Conservation (phyloP, 2,113 vertebrate genomes). For the Rhinoderma darwinii region DNA sequence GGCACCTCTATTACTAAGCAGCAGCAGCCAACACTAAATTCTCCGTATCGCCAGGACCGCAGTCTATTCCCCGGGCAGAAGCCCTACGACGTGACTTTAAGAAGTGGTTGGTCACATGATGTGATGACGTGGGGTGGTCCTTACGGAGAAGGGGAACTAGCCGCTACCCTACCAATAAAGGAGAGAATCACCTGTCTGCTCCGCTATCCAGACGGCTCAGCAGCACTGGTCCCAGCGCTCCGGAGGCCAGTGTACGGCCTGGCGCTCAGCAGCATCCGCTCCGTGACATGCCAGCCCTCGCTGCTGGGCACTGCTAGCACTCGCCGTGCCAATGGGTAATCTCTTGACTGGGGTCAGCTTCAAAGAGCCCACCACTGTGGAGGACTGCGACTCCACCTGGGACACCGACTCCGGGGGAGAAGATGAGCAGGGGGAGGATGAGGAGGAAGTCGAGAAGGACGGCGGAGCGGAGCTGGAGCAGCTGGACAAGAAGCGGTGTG, state of each 20-base stretch:
- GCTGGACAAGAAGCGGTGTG: conserved; percentile 59
- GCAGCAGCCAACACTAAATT: no score
- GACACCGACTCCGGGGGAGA: conserved; percentile 75
- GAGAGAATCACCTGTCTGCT: conserved; percentile 9
- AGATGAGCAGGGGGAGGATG: conserved; percentile 59
- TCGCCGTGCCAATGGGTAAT: conserved; percentile 71
- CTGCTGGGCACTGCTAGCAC: conserved; percentile 12
- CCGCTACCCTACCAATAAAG: conserved; percentile 14
- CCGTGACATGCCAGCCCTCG: conserved; percentile 43
- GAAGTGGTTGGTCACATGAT: not conserved
- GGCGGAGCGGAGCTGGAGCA: conserved; percentile 43
- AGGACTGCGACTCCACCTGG: conserved; percentile 78
- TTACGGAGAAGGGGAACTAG: not conserved
- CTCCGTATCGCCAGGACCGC: no score
- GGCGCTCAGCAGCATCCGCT: conserved; percentile 23
- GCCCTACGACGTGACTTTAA: not conserved
- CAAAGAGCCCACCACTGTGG: conserved; percentile 76
- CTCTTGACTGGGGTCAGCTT: conserved; percentile 73
- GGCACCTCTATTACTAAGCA: no score
- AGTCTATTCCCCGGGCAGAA: not conserved
- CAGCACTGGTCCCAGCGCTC: not conserved
- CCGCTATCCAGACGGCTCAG: conserved; percentile 15
- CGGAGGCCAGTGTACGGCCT: conserved; percentile 26
- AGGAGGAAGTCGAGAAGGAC: conserved; percentile 35
- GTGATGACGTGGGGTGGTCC: not conserved